These are phyloP conservation scores for Arctocebus calabarensis DNA, from an alignment of 2,797 vertebrate genomes.

Conservation along the genomic window DNA sequence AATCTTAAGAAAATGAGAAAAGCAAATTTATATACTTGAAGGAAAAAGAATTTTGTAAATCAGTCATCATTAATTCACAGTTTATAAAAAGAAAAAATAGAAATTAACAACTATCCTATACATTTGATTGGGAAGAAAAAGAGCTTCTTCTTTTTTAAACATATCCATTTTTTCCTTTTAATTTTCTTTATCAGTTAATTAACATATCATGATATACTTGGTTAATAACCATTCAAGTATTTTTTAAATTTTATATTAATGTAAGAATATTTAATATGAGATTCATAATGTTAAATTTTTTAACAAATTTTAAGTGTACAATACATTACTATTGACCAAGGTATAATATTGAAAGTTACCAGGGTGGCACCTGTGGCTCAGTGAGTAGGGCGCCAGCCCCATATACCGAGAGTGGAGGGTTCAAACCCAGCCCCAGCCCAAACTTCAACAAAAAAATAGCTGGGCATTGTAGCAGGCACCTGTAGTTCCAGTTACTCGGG, in stretches of 20 bases:
- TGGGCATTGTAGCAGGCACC: no score
- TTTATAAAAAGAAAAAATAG: conserved; percentile 3
- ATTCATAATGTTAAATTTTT: not conserved
- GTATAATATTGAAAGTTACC: not conserved
- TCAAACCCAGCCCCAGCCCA: no score
- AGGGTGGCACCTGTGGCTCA: no score
- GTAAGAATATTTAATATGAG: not conserved
- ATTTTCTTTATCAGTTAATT: conserved; percentile 47
- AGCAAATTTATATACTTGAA: not conserved
- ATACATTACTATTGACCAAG: not conserved
- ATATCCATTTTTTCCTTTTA: not conserved
- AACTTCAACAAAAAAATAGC: no score
- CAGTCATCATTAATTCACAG: conserved; percentile 49
- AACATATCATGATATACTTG: not conserved
- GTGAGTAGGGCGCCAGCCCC: no score
- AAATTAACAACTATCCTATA: conserved; percentile 17
- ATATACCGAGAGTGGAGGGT: no score
- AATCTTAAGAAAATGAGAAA: conserved; percentile 34
- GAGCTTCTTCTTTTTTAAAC: not conserved
- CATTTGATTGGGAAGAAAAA: conserved; percentile 50
- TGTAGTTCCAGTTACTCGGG: no score
- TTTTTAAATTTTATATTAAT: not conserved
- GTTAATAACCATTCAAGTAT: not conserved
- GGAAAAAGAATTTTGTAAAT: not conserved
- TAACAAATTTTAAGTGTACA: not conserved